A percentile compares a stretch with the other conserved stretches of the same genome.
Evolutionary conservation across 2,113 vertebrate genomes (phyloP).

Genomic region (Macrotis lagotis): DNA sequence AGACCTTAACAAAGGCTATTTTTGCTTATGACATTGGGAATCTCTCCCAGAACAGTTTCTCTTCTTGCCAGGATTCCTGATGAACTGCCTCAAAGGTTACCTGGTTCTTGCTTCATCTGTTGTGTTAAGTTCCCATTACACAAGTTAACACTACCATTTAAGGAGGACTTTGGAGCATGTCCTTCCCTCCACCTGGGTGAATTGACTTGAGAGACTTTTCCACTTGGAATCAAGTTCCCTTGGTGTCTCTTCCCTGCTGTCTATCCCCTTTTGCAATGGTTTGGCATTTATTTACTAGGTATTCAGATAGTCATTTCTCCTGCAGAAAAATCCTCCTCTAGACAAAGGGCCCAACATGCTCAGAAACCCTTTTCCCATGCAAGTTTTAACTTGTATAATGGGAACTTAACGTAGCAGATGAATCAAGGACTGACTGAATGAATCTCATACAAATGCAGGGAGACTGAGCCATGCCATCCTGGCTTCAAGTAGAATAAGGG

Average conservation of each 20-base stretch:
- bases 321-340: background rate
- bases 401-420: conserved; percentile 30
- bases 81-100: conserved; percentile 60
- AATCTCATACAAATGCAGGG: background rate
- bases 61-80: conserved; percentile 56
- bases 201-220: conserved; percentile 16
- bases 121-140: conserved; percentile 18
- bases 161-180: background rate
- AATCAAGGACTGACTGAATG: conserved; percentile 69
- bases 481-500: background rate
- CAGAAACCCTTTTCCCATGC: background rate
- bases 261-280: background rate
- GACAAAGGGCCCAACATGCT: background rate
- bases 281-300: background rate
- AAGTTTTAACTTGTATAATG: conserved; percentile 43
- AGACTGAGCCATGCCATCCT: background rate
- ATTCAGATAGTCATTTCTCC: conserved; percentile 12
- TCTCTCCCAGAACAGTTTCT: conserved; percentile 64
- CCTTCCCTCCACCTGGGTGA: background rate
- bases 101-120: conserved; percentile 69
- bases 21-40: conserved; percentile 63
- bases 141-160: conserved; percentile 42
- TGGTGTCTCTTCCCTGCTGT: background rate
- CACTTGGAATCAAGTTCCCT: background rate
- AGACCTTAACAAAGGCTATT: conserved; percentile 50